Evolutionary conservation across 2,113 vertebrate species (phyloP).

Genomic region (Artemisiospiza belli): DNA sequence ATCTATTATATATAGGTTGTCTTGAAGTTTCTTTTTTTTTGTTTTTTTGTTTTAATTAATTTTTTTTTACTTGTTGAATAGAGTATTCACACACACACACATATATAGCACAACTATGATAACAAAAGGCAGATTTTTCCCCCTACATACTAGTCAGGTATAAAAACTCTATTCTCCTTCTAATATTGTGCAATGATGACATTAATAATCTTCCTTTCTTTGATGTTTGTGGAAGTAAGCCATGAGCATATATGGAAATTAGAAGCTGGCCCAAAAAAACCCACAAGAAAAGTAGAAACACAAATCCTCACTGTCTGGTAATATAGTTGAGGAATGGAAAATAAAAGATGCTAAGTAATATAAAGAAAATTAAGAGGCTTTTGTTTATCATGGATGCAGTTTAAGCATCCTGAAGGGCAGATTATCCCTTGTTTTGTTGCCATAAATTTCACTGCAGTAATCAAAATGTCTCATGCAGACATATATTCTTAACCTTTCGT

Average conservation of each 20-base stretch:
- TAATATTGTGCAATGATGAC: background rate
- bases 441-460: background rate
- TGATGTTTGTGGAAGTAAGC: background rate
- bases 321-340: background rate
- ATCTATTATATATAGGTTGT: background rate
- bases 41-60: background rate
- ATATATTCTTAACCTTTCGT: background rate
- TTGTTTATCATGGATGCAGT: background rate
- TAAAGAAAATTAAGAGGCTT: background rate
- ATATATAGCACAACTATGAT: accelerated
- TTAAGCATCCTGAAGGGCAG: background rate
- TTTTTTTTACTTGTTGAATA: background rate
- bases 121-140: background rate
- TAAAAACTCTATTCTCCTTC: background rate
- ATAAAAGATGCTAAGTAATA: background rate
- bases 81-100: background rate
- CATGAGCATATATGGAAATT: background rate
- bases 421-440: background rate
- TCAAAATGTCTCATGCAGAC: background rate
- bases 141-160: background rate
- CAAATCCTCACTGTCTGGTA: background rate
- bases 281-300: background rate
- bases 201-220: background rate
- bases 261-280: background rate
- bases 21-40: background rate